Evolutionary conservation across 1,140 invertebrate species (phyloP), one percentile per base, ranked within the genome.

Genomic region (Nomia melanderi): DNA sequence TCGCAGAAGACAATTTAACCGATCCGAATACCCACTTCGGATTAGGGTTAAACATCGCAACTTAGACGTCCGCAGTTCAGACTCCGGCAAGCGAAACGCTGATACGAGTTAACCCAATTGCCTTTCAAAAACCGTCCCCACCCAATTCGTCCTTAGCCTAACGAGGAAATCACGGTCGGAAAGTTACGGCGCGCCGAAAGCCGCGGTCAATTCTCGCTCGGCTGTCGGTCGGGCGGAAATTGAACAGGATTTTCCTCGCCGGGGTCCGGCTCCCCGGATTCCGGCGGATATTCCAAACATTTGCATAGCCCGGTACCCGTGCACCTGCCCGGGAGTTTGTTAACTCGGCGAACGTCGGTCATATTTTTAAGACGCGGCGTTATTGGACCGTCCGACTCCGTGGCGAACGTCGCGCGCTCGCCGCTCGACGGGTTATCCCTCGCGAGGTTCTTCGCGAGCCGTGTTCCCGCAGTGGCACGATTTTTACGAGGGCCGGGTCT

Each of bases 401-500:
- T n/a, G 14, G 14, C 20, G 41, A 44, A 17, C 41, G 41, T 44
- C 41, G 20, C 41, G 14, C 41, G n/a, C 12, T 11, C 4, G 41
- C 14, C 14, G 14, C 14, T 9, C n/a, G 41, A 11, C 41, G 20
- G 14, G 41, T 20, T 1, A 44, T 44, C 41, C n/a, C 41, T 44
- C 2, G 41, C 41, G 12, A n/a, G 54, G 6, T 75, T 23, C 29
- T 60, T 67, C 56, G 44, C 17, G 20, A 50, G 29, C 44, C 11
- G 36, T 33, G 77, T 81, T 12, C 65, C 47, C 20, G 53, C 14
- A 4, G 27, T 20, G 33, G 27, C 20, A 41, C 17, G 17, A 72
- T 65, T 75, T 83, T 82, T 74, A 74, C 47, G 69, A 74, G 7
- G 41, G 25, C 25, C 36, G 12, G 12, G 8, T 14, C 31, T 8